Evolutionary conservation across 2,888 invertebrate species (phyloP), one percentile per base, ranked within the genome.

Genomic region (Eueremaeus valkanovi): DNA sequence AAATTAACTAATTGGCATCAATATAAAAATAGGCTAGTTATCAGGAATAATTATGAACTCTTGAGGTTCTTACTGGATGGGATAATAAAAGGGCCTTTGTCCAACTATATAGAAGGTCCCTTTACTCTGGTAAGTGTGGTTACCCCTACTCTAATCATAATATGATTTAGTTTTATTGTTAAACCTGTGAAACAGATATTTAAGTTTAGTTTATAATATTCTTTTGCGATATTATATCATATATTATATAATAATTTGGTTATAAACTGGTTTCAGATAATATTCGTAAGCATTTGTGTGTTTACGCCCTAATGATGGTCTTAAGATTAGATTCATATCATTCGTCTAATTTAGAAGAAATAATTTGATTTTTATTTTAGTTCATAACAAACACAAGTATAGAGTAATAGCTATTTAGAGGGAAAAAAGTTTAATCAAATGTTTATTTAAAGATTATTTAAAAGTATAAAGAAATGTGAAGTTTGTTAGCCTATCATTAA

Each of bases 291-390:
- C 9, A 66, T 66, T 18, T 66, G 9, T 66, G 66, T 66, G 66
- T 66, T 66, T 36, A 66, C 66, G 66, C 66, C 66, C 66, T 66
- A 66, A 66, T 66, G 66, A 66, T 66, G 66, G 66, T n/a, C 66
- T 33, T 66, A 18, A 33, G 66, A 40, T 40, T 36, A 66, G 66
- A 66, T 66, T 40, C 36, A 66, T 66, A 66, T 66, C 63, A 36
- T 63, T 63, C 55, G 16, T 58, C 40, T 66, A n/a, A 66, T 66
- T 66, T 66, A 2, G 16, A 29, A 58, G 16, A 40, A 33, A 66
- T 33, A 40, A 36, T 36, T 36, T 33, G 3, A 66, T 29, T 24
- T 29, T 31, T 58, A 29, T 58, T 31, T 31, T 24, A 58, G 16
- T 58, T 5, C 66, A 66, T 33, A 33, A 33, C 21, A 66, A 33